phyloP scores from a whole-genome alignment of 2,888 invertebrate species.

The Ethmia dodecea region DNA sequence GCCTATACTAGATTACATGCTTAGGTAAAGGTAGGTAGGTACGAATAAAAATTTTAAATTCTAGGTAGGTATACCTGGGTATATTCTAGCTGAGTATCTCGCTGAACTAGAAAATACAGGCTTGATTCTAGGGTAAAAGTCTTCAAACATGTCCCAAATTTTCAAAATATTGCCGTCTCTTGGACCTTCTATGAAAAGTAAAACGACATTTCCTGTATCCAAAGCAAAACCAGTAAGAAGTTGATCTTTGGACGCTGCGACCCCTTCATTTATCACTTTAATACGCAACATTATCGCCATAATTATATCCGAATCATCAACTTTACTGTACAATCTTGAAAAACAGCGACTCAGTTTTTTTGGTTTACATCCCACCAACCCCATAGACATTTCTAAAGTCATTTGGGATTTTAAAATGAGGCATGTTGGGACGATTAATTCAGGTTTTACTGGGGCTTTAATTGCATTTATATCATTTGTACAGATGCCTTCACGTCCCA shows the following conservation, averaged over 20 bases:
- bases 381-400: slow-evolving; percentile 53
- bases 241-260: slow-evolving; percentile 22
- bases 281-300: slow-evolving; percentile 35
- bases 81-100: slow-evolving; percentile 43
- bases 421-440: slow-evolving; percentile 35
- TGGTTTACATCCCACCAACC: slow-evolving; percentile 53
- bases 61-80: too few species aligned
- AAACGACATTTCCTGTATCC: slow-evolving; percentile 43
- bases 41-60: too few species aligned
- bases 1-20: too few species aligned
- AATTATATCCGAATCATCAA: slow-evolving; percentile 29
- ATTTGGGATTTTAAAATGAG: slow-evolving; percentile 53
- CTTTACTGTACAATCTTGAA: slow-evolving; percentile 48
- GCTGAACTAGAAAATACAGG: slow-evolving; percentile 47
- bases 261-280: slow-evolving; percentile 38
- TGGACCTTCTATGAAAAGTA: slow-evolving; percentile 56
- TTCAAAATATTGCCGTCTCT: slow-evolving; percentile 46
- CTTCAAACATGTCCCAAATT: slow-evolving; percentile 50
- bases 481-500: slow-evolving; percentile 41
- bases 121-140: slow-evolving; percentile 39
- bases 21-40: too few species aligned
- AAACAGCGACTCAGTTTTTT: slow-evolving; percentile 24
- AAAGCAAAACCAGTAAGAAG: slow-evolving; percentile 55
- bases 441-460: slow-evolving; percentile 27
- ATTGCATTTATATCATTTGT: slow-evolving; percentile 60